phyloP scores from a whole-genome alignment of 2,113 vertebrate species.

The Cyrtonyx montezumae region DNA sequence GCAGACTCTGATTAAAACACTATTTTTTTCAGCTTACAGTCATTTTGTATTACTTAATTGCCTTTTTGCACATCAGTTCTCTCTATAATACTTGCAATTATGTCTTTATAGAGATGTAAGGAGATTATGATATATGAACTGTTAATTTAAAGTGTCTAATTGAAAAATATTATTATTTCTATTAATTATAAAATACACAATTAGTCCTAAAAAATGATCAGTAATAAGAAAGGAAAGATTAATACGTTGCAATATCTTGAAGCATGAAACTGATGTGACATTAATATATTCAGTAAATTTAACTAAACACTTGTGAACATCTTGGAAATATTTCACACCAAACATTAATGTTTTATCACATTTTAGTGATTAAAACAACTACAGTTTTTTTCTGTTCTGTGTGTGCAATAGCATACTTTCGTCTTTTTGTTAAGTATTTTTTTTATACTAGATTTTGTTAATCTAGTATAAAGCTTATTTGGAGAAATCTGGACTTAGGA shows the following conservation, averaged over 20 bases:
- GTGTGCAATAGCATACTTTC: neutral
- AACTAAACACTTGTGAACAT: neutral
- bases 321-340: neutral
- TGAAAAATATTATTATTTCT: constrained; percentile 23
- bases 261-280: neutral
- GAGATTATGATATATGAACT: neutral
- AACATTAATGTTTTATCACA: neutral
- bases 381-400: neutral
- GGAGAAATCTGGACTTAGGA: neutral
- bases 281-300: neutral
- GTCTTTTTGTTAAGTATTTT: neutral
- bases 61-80: neutral
- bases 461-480: neutral
- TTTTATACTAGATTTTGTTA: no score
- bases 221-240: neutral
- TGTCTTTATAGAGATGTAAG: neutral
- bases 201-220: neutral
- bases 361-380: neutral
- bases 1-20: neutral
- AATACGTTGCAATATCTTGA: neutral
- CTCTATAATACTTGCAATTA: neutral
- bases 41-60: neutral
- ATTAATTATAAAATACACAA: neutral
- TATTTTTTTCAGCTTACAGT: neutral
- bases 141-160: neutral